Evolutionary conservation across 2,888 invertebrate genomes (phyloP).

Genomic region (Tenthredo notha): DNA sequence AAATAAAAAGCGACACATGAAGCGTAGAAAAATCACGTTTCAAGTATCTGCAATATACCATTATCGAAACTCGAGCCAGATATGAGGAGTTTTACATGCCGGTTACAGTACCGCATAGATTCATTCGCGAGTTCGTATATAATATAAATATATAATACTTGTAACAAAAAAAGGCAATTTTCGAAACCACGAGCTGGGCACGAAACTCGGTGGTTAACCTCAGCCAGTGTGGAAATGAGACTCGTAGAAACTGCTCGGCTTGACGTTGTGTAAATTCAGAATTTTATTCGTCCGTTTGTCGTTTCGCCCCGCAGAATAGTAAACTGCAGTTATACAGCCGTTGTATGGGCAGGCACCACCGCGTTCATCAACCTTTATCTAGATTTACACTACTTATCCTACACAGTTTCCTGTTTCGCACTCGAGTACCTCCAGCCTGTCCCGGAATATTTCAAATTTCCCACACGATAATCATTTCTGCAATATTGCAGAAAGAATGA

Average conservation of each 20-base stretch:
- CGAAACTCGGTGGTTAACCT: slow-evolving; percentile 46
- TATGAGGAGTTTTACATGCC: neutral
- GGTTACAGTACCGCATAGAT: neutral
- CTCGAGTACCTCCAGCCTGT: neutral
- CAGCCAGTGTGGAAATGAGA: slow-evolving; percentile 43
- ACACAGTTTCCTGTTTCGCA: slow-evolving; percentile 25
- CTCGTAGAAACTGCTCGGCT: slow-evolving; percentile 28
- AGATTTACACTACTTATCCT: slow-evolving; percentile 32
- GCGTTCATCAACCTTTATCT: slow-evolving; percentile 43
- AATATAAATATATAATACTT: neutral
- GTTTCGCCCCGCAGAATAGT: neutral
- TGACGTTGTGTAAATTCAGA: slow-evolving; percentile 28
- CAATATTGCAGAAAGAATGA: slow-evolving; percentile 27
- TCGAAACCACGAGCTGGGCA: slow-evolving; percentile 33
- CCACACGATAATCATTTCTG: slow-evolving; percentile 23
- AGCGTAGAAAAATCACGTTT: slow-evolving; percentile 22
- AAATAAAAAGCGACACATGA: slow-evolving; percentile 3
- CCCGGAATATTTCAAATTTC: slow-evolving; percentile 29
- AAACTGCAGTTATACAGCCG: slow-evolving; percentile 20
- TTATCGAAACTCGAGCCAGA: neutral
- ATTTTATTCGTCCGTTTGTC: slow-evolving; percentile 16
- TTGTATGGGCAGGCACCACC: slow-evolving; percentile 12
- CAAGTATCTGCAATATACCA: neutral
- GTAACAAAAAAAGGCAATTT: slow-evolving; percentile 32
- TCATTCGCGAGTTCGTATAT: neutral